These are phyloP conservation scores for Hyaena hyaena DNA, from an alignment of 2,113 vertebrate genomes.

Conservation along the genomic window DNA sequence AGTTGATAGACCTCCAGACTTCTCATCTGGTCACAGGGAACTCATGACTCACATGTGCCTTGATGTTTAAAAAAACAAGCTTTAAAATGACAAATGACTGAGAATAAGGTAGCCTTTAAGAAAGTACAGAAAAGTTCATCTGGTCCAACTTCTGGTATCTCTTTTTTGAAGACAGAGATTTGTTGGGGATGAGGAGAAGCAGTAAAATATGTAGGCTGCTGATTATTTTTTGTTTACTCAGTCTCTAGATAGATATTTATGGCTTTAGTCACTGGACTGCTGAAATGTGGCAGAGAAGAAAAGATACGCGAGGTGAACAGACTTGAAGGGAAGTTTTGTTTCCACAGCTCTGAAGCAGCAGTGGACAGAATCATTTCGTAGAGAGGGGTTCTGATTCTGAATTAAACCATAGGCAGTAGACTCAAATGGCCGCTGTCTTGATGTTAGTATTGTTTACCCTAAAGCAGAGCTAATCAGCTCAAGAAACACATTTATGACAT, in stretches of 20 bases:
- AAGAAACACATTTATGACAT: conserved; percentile 50
- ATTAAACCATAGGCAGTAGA: background rate
- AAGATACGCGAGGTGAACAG: background rate
- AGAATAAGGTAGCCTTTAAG: conserved; percentile 30
- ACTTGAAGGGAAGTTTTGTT: conserved; percentile 42
- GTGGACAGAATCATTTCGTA: conserved; percentile 22
- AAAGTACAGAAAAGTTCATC: conserved; percentile 31
- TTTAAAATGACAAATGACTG: conserved; percentile 38
- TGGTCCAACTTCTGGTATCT: background rate
- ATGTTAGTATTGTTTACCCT: conserved; percentile 44
- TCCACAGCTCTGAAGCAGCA: background rate
- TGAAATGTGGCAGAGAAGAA: conserved; percentile 34
- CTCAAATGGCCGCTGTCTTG: background rate
- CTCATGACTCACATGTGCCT: conserved; percentile 25
- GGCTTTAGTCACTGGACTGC: conserved; percentile 25
- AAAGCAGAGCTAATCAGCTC: conserved; percentile 16
- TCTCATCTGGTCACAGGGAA: background rate
- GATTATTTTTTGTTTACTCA: conserved; percentile 51
- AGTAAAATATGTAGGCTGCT: conserved; percentile 40
- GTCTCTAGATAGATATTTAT: conserved; percentile 49
- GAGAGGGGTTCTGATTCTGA: background rate
- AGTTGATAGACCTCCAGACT: conserved; percentile 36
- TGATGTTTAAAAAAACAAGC: conserved; percentile 45
- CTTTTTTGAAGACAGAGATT: conserved; percentile 39
- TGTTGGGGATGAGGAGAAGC: background rate